These are phyloP conservation scores for Autographa gamma DNA, from an alignment of 2,888 invertebrate genomes.

Conservation along the genomic window DNA sequence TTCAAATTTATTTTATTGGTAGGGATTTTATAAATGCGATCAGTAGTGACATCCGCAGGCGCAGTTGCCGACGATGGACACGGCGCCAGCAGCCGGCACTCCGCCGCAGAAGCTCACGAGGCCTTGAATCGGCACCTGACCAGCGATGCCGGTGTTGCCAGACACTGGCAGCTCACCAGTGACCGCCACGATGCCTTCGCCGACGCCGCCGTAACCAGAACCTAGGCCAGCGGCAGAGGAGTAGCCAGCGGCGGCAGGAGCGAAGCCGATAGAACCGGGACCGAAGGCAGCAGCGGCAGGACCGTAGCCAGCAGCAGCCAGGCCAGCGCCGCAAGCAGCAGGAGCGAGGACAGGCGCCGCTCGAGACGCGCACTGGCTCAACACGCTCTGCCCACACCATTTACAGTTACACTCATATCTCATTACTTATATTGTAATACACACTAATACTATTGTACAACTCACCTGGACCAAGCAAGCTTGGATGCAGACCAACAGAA, in stretches of 20 bases:
- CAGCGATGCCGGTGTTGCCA: constrained; percentile 36
- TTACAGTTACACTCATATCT: no score
- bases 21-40: neutral
- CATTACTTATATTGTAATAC: no score
- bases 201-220: constrained; percentile 32
- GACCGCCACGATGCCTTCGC: constrained; percentile 65
- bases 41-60: constrained; percentile 30
- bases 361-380: no score
- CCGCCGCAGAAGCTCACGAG: constrained; percentile 49
- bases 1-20: neutral
- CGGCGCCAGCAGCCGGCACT: constrained; percentile 37
- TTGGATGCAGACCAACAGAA: no score
- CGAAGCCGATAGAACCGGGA: neutral
- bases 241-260: neutral
- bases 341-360: no score
- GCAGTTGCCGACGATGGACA: constrained; percentile 36
- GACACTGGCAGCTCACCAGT: constrained; percentile 56
- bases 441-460: no score
- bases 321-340: constrained; percentile 2
- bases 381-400: no score
- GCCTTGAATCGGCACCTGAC: constrained; percentile 63
- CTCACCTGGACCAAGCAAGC: no score
- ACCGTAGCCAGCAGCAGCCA: neutral
- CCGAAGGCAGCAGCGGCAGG: neutral
- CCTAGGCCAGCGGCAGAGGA: neutral